A percentile compares a stretch with the other conserved stretches of the same genome.
phyloP scores from a whole-genome alignment of 2,888 invertebrate species.

The Sycophila texana region DNA sequence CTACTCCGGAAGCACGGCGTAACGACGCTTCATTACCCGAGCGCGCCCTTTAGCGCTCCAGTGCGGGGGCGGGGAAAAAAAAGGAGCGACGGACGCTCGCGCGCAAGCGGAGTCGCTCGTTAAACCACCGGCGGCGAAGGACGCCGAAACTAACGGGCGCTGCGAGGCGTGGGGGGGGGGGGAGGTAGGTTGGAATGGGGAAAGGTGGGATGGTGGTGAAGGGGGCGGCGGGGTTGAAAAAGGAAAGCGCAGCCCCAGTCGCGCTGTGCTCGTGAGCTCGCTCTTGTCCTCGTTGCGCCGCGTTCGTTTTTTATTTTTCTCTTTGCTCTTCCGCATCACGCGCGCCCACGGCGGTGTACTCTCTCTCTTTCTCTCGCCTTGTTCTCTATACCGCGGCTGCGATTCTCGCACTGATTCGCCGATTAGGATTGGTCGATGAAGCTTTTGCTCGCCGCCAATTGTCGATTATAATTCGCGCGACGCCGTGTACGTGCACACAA shows the following conservation, averaged over 20 bases:
- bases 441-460: no score
- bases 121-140: constrained; percentile 41
- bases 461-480: no score
- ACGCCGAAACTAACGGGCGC: constrained; percentile 4
- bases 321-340: neutral
- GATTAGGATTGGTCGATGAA: no score
- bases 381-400: neutral
- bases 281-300: constrained; percentile 1
- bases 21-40: constrained; percentile 22
- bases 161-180: neutral
- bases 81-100: neutral
- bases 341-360: neutral
- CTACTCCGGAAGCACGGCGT: neutral
- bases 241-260: constrained; percentile 4
- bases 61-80: neutral
- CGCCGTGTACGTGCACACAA: no score
- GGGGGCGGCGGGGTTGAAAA: neutral
- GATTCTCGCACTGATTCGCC: no score
- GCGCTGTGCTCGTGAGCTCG: constrained; percentile 11
- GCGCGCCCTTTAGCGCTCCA: constrained; percentile 3
- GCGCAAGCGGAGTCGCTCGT: constrained; percentile 30
- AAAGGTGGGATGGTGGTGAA: constrained; percentile 4
- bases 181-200: neutral
- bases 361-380: neutral
- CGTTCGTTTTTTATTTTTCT: neutral